phyloP scores from a whole-genome alignment of 1,140 invertebrate genomes.

The Nomia melanderi region DNA sequence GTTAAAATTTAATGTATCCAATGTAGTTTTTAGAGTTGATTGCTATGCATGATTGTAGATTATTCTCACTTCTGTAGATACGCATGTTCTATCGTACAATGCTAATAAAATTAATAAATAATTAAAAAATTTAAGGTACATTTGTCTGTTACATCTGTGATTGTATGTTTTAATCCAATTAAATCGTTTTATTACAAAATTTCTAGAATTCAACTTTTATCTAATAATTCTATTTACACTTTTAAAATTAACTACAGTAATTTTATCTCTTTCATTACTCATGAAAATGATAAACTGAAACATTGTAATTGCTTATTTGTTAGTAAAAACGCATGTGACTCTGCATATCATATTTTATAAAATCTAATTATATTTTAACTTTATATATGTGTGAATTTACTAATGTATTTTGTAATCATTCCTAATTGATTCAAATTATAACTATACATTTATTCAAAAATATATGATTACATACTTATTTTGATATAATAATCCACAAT shows the following conservation, averaged over 20 bases:
- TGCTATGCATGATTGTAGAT: neutral
- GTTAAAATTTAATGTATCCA: neutral
- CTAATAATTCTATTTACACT: neutral
- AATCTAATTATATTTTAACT: neutral
- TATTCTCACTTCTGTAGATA: neutral
- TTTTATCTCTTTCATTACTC: neutral
- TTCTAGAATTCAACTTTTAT: neutral
- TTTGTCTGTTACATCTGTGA: neutral
- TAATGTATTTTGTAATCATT: neutral
- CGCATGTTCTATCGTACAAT: neutral
- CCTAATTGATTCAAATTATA: constrained; percentile 4
- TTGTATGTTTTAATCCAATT: neutral
- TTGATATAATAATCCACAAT: constrained; percentile 78
- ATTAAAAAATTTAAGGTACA: neutral
- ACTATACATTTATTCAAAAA: neutral
- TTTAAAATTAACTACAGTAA: neutral
- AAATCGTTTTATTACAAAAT: neutral
- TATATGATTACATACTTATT: constrained; percentile 11
- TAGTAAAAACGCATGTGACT: neutral
- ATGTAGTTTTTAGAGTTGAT: neutral
- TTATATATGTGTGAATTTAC: neutral
- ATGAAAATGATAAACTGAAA: neutral
- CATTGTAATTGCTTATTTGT: neutral
- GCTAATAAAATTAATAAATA: neutral
- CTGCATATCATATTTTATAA: neutral